Evolutionary conservation across 2,888 invertebrate species (phyloP).

Genomic region (Beris morrisii): DNA sequence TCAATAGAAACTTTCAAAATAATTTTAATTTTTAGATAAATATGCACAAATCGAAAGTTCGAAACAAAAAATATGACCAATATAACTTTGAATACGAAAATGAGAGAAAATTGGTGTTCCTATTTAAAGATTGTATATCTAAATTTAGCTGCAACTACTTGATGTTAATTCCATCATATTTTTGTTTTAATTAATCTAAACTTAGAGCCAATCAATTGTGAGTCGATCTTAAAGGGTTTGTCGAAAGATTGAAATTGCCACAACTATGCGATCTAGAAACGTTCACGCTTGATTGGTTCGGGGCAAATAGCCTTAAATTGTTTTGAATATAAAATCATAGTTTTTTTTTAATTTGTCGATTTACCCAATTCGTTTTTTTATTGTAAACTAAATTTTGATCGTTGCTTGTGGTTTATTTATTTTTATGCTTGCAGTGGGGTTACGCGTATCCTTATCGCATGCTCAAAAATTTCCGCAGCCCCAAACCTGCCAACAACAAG

Average conservation of each 20-base stretch:
- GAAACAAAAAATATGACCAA: conserved; percentile 46
- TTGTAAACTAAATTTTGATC: conserved; percentile 43
- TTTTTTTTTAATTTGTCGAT: conserved; percentile 37
- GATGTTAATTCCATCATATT: conserved; percentile 22
- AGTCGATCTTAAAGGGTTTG: neutral
- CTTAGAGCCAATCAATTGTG: neutral
- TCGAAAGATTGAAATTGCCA: neutral
- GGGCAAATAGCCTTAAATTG: too few species aligned
- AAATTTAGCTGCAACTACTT: conserved; percentile 24
- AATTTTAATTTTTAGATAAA: conserved; percentile 6
- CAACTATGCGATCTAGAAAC: too few species aligned
- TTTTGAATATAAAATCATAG: conserved; percentile 14
- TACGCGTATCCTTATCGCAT: conserved; percentile 88
- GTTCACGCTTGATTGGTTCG: neutral
- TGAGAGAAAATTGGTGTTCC: conserved; percentile 35
- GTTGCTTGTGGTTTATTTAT: conserved; percentile 46
- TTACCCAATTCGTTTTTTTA: conserved; percentile 28
- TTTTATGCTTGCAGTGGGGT: conserved; percentile 78
- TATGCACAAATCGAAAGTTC: conserved; percentile 36
- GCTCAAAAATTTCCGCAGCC: conserved; percentile 63
- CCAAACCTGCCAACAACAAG: conserved; percentile 59
- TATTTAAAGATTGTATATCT: conserved; percentile 33
- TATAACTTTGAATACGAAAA: conserved; percentile 58
- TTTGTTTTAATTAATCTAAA: neutral
- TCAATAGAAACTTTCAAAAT: conserved; percentile 35